Conservation (phyloP, 2,888 invertebrate genomes). For the Oasisia sp. region DNA sequence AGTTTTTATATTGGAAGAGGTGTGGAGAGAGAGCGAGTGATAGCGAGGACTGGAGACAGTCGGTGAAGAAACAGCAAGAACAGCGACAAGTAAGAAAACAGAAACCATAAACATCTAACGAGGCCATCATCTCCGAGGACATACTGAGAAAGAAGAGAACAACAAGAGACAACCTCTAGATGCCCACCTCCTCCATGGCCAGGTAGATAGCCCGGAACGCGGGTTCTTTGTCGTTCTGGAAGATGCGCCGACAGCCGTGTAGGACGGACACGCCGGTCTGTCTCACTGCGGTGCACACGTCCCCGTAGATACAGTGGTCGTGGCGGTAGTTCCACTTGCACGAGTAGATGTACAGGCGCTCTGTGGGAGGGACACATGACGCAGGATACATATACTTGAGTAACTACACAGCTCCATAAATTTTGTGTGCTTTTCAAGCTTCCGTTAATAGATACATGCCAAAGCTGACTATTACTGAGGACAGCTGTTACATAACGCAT, state of each 20-base stretch:
- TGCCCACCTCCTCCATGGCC: conserved; percentile 65
- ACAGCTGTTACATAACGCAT: no score
- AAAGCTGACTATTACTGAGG: no score
- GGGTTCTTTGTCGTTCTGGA: conserved; percentile 75
- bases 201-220: conserved; percentile 80
- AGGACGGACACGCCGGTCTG: conserved; percentile 80
- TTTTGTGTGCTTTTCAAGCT: no score
- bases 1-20: no score
- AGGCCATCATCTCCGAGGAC: no score
- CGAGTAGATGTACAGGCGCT: conserved; percentile 80
- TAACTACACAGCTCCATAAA: background rate
- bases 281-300: conserved; percentile 80
- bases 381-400: background rate
- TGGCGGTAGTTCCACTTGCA: conserved; percentile 92
- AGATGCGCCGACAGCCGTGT: conserved; percentile 81
- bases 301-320: conserved; percentile 95
- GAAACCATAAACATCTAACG: no score
- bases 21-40: no score
- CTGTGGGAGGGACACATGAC: conserved; percentile 64
- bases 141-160: no score
- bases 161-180: conserved; percentile 37
- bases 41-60: no score
- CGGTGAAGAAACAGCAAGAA: no score
- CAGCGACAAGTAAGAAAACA: no score
- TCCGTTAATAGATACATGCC: no score